Percentiles rank a stretch among this genome's conserved stretches.
phyloP scores from a whole-genome alignment of 2,888 invertebrate genomes.

The Heliconius erato region DNA sequence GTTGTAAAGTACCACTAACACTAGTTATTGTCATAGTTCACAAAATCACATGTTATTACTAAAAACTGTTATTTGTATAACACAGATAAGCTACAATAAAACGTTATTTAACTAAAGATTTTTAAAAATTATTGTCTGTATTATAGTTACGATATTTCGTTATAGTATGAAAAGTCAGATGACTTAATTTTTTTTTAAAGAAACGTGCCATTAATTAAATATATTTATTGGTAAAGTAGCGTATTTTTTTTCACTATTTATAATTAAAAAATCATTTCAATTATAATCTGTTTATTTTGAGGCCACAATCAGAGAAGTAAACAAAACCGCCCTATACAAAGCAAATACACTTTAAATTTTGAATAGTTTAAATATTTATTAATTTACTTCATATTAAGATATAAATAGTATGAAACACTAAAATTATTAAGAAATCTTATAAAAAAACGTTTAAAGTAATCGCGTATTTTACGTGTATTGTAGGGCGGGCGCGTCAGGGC shows the following conservation, averaged over 20 bases:
- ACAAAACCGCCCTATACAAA: background rate
- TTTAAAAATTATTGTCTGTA: background rate
- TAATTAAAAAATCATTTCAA: background rate
- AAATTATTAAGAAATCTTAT: background rate
- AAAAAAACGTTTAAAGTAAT: background rate
- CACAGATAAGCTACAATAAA: background rate
- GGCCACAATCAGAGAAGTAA: background rate
- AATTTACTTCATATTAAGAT: background rate
- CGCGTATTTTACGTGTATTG: background rate
- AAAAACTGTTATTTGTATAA: background rate
- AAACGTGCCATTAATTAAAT: too few relatives aligned
- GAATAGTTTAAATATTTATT: background rate
- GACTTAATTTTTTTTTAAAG: too few relatives aligned
- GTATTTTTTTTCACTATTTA: background rate
- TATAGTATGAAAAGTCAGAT: too few relatives aligned
- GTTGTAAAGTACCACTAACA: background rate
- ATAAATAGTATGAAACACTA: background rate
- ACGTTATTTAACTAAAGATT: background rate
- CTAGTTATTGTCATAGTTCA: slow-evolving; percentile 21
- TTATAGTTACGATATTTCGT: too few relatives aligned
- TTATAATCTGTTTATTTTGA: background rate
- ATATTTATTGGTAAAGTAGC: background rate
- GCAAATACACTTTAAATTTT: background rate
- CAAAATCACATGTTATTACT: slow-evolving; percentile 16
- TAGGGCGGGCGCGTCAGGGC: slow-evolving; percentile 40